Base-by-base conservation (phyloP, 2,797 vertebrate species). In the Australoheros facetus region DNA sequence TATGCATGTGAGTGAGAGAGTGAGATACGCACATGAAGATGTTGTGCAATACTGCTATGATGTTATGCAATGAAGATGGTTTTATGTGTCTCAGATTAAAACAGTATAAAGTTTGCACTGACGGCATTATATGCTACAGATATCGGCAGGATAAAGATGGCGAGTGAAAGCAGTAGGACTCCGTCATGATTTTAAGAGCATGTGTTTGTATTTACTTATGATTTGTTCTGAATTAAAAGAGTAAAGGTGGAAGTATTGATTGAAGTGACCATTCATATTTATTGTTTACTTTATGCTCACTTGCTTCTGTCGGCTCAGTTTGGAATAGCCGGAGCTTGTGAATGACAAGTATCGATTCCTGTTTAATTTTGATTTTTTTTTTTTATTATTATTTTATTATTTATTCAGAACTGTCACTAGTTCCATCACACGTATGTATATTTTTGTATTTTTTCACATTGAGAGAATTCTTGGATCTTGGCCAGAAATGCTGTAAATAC, bases 41-140 rank as follows among this genome's bases (percentile, higher is more conserved):
- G 78, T 91, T 85, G 92, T 94, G 93, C 93, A 94, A 94, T 94
- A 94, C 82, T 85, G 92, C 87, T 88, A 85, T 88, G 92, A 93
- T 93, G 93, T 94, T 94, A 94, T 95, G 94, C 94, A 94, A 94
- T 79, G 88, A 89, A 87, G 91, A 89, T 83, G 91, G 89, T 85
- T 93, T 79, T 84, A 88, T 88, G 83, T 88, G 84, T 88, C 75
- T 77, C 87, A 89, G 84, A 88, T 89, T 73, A 71, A 88, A 88
- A 83, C 69, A 79, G 87, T 89, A 93, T 91, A 83, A 90, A 70
- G 90, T 93, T 95, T 95, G 93, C 91, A 95, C 95, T 94, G 93
- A 91, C 16, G 42, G 89, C 84, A 91, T 91, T 82, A 81, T 87
- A 87, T 86, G 88, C 90, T 84, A 85, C 86, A 85, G 87, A 89